Percentiles rank a stretch among this genome's conserved stretches.
These are phyloP conservation scores for Helicoverpa zea DNA, from an alignment of 1,140 invertebrate species.

Conservation along the genomic window DNA sequence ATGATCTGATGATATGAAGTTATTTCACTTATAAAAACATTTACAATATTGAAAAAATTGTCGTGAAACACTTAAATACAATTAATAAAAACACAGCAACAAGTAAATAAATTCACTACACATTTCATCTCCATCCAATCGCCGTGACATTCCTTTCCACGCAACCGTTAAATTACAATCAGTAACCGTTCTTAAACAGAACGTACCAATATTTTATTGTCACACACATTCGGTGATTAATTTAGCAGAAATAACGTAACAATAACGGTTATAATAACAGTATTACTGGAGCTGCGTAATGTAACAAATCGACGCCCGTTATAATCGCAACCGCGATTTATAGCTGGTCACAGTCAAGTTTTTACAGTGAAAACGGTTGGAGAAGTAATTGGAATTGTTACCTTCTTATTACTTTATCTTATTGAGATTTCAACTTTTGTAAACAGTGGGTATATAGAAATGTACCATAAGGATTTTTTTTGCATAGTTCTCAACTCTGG, in stretches of 20 bases:
- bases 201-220: conserved; percentile 19
- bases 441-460: no score
- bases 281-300: conserved; percentile 18
- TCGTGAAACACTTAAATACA: no score
- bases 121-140: background rate
- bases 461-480: no score
- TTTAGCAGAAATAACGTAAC: conserved; percentile 15
- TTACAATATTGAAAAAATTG: no score
- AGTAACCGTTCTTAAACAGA: conserved; percentile 14
- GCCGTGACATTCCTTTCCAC: background rate
- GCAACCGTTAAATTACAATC: background rate
- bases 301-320: conserved; percentile 29
- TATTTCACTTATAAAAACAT: no score
- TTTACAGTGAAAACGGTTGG: background rate
- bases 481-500: no score
- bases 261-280: conserved; percentile 33
- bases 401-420: background rate
- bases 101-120: background rate
- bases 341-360: conserved; percentile 5
- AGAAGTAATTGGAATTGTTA: background rate
- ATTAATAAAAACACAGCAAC: no score
- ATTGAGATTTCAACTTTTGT: no score
- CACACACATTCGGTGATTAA: conserved; percentile 25
- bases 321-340: conserved; percentile 31
- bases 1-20: no score